Percentiles rank a stretch among this genome's conserved stretches.
These are phyloP conservation scores for Clupea harengus DNA, from an alignment of 2,113 vertebrate genomes.

Conservation along the genomic window DNA sequence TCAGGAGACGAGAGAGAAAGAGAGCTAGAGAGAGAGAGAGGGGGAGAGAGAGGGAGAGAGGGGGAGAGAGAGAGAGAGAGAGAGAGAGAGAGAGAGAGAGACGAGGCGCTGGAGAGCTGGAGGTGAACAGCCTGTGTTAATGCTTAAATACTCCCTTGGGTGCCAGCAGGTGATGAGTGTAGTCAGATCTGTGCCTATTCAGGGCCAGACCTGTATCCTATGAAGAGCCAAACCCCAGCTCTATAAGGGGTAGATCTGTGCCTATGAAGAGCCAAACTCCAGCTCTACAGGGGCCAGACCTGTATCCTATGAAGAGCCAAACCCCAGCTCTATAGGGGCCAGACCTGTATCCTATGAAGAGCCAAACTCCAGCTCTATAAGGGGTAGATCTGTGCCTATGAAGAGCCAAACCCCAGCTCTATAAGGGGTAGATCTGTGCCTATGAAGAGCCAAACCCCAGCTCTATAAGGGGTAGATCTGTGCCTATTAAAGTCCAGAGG, in stretches of 20 bases:
- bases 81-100: slow-evolving; percentile 13
- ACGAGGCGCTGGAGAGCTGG: slow-evolving; percentile 23
- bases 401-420: no score
- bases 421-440: neutral
- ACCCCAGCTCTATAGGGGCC: neutral
- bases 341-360: neutral
- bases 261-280: neutral
- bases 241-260: neutral
- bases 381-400: neutral
- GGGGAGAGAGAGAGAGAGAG: neutral
- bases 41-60: neutral
- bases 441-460: neutral
- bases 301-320: neutral
- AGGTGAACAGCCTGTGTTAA: slow-evolving; percentile 21
- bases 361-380: neutral
- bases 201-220: neutral
- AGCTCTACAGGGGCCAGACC: neutral
- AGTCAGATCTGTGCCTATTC: neutral
- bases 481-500: neutral
- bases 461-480: neutral
- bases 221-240: neutral
- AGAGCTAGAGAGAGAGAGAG: neutral
- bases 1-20: no score
- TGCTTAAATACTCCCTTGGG: slow-evolving; percentile 23
- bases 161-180: slow-evolving; percentile 5